Percentiles rank a stretch among this genome's conserved stretches.
These are phyloP conservation scores for Drosophila pseudotalamancana DNA, from an alignment of 2,888 invertebrate species.

Conservation along the genomic window DNA sequence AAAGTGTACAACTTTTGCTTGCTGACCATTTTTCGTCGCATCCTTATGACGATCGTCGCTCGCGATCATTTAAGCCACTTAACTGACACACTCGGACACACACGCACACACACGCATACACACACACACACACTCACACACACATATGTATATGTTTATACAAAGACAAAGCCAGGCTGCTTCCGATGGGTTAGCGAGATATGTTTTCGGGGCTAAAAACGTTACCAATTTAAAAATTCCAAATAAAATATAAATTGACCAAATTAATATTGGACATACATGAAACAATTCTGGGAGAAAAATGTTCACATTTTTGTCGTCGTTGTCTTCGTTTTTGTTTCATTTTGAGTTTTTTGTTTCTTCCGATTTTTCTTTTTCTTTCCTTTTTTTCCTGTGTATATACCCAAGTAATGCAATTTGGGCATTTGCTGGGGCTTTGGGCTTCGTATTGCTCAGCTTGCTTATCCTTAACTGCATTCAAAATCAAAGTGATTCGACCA, in stretches of 20 bases:
- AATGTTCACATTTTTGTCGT: slow-evolving; percentile 78
- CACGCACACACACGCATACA: slow-evolving; percentile 4
- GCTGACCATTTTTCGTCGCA: slow-evolving; percentile 10
- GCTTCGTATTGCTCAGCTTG: slow-evolving; percentile 17
- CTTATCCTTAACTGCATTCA: slow-evolving; percentile 47
- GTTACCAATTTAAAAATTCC: slow-evolving; percentile 84
- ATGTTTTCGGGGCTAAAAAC: slow-evolving; percentile 66
- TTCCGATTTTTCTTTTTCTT: neutral
- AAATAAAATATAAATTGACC: slow-evolving; percentile 85
- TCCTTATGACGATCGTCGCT: slow-evolving; percentile 63
- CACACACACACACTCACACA: neutral
- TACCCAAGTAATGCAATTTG: slow-evolving; percentile 33
- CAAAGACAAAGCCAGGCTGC: slow-evolving; percentile 31
- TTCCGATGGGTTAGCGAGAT: slow-evolving; percentile 70
- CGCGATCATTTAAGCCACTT: slow-evolving; percentile 72
- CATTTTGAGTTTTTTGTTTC: slow-evolving; percentile 16
- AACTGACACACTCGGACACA: slow-evolving; percentile 51
- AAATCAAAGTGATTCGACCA: slow-evolving; percentile 46
- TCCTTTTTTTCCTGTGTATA: too few species aligned
- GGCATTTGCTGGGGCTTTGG: slow-evolving; percentile 13
- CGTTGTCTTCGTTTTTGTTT: slow-evolving; percentile 32
- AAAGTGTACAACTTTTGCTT: slow-evolving; percentile 13
- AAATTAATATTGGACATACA: slow-evolving; percentile 84
- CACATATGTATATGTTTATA: neutral
- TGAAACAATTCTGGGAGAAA: slow-evolving; percentile 84